These are phyloP conservation scores for Heliocidaris erythrogramma DNA, from an alignment of 35 echinoderm and acorn worm species.

Conservation along the genomic window DNA sequence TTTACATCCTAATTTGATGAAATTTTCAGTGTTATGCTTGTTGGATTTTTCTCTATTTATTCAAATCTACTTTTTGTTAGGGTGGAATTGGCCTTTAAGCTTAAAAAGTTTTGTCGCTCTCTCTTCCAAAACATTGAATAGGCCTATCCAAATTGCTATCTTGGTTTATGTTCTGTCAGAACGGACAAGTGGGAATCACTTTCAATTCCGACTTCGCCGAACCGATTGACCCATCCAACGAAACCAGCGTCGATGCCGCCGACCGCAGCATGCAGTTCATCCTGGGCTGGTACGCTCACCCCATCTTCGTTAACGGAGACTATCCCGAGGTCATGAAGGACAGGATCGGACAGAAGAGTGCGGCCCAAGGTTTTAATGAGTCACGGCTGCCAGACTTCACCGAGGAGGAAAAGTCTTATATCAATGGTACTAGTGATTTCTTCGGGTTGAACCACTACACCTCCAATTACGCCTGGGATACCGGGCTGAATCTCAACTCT, in stretches of 20 bases:
- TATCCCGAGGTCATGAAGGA: slow-evolving; percentile 92
- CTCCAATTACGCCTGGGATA: slow-evolving; percentile 1
- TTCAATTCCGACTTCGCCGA: slow-evolving; percentile 68
- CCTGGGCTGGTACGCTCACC: slow-evolving; percentile 90
- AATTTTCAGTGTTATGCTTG: too few species aligned
- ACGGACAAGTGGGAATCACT: slow-evolving; percentile 60
- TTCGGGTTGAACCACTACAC: slow-evolving; percentile 73
- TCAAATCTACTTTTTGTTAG: too few species aligned
- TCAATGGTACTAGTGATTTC: slow-evolving; percentile 73
- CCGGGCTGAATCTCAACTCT: background rate
- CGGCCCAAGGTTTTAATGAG: slow-evolving; percentile 54
- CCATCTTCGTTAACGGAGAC: slow-evolving; percentile 85
- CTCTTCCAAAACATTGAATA: too few species aligned
- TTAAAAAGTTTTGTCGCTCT: too few species aligned
- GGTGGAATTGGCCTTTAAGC: too few species aligned
- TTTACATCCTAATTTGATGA: too few species aligned
- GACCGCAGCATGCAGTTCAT: slow-evolving; percentile 79
- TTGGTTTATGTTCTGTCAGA: slow-evolving; percentile 13
- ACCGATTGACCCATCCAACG: slow-evolving; percentile 30
- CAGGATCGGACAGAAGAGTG: slow-evolving; percentile 74
- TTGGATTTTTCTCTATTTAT: too few species aligned
- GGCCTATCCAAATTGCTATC: too few species aligned
- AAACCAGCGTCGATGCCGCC: slow-evolving; percentile 67
- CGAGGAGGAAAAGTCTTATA: slow-evolving; percentile 69
- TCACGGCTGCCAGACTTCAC: slow-evolving; percentile 87